Base-by-base conservation (phyloP, 1,140 invertebrate genomes). In the Meloidogyne chitwoodi region DNA sequence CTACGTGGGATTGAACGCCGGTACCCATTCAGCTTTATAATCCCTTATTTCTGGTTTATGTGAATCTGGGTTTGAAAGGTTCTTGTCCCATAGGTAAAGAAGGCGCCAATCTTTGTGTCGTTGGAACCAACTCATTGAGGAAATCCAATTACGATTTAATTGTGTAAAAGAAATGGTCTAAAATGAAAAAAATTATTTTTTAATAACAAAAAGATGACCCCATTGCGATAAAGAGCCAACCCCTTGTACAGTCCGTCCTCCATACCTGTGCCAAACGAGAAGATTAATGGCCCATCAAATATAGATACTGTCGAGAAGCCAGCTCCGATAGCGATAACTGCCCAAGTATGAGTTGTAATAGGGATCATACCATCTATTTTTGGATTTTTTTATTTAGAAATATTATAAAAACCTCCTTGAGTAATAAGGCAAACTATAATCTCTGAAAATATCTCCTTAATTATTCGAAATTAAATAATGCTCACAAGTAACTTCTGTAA, bases 401-500 rank as follows among this genome's bases (percentile, higher is more conserved):
- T 5, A n/a, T n/a, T 6, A 8, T 56, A 56, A 56, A 56, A 56
- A 56, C 48, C 48, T 56, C n/a, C 48, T 56, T 8, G 48, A 56
- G 48, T 56, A 56, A 8, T 56, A 56, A n/a, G 48, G 48, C 48
- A 56, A 56, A 22, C 48, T 56, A 19, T 56, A 56, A 56, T 56
- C 48, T 56, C 48, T 56, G 19, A 56, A 56, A 56, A 56, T 22
- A 19, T 48, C 19, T 48, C 16, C 19, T 19, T 48, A 48, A 48
- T 48, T 48, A 6, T 16, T 65, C 6, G 29, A 27, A 19, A 29
- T 2, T 22, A 27, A 62, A 73, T 2, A 22, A 22, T 2, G 2
- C 65, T 78, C 24, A 79, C 78, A 73, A 69, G 68, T 79, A 79
- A n/a, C 77, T 71, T 38, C 77, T 79, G 78, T 79, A 79, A 6